Evolutionary conservation across 2,113 vertebrate genomes (phyloP).

Genomic region (Pipra filicauda): DNA sequence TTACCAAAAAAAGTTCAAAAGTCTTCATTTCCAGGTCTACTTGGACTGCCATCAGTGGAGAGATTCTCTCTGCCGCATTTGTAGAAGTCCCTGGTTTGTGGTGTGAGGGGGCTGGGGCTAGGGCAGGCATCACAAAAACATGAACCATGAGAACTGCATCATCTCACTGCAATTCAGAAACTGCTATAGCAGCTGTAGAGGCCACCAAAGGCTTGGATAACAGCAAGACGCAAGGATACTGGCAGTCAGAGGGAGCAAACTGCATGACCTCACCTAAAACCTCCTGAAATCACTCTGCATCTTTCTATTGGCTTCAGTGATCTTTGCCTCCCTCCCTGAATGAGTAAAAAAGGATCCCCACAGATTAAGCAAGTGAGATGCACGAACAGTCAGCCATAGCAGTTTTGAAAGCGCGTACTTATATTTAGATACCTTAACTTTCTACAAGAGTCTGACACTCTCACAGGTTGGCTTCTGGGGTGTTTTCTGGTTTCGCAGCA

Average conservation of each 20-base stretch:
- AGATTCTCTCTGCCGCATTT: background rate
- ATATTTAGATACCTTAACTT: background rate
- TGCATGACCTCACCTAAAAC: background rate
- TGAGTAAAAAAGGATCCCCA: background rate
- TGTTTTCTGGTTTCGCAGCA: background rate
- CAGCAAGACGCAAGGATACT: fast-evolving
- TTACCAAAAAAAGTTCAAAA: background rate
- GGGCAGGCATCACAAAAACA: background rate
- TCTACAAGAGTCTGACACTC: background rate
- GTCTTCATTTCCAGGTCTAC: background rate
- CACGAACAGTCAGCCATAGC: background rate
- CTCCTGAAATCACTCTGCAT: background rate
- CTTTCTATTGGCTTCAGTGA: background rate
- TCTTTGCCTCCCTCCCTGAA: background rate
- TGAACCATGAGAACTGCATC: background rate
- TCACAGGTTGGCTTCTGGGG: background rate
- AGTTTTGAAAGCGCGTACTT: background rate
- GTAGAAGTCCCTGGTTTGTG: fast-evolving
- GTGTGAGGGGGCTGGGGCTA: background rate
- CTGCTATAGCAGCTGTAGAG: background rate
- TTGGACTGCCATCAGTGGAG: background rate
- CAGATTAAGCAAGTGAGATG: background rate
- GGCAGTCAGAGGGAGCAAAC: background rate
- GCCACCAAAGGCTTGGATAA: background rate
- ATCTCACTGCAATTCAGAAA: background rate